Evolutionary conservation across 2,888 invertebrate genomes (phyloP).

Genomic region (Sepioteuthis lessoniana): DNA sequence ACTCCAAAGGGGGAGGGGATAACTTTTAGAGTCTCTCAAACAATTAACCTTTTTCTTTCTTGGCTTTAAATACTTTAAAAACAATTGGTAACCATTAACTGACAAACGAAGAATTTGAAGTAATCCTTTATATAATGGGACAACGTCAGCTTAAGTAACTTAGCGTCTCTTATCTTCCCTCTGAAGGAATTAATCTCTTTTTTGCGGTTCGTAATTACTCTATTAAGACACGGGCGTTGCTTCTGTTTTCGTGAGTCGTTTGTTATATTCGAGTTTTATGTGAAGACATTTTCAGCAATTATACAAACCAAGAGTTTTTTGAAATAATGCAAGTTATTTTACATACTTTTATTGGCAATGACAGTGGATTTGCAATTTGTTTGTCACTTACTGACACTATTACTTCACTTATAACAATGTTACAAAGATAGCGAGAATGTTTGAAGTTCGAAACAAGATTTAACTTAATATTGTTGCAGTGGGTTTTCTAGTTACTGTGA

Average conservation of each 20-base stretch:
- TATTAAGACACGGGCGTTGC: background rate
- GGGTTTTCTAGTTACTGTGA: no score
- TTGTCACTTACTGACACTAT: no score
- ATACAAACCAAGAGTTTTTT: background rate
- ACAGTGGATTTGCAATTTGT: no score
- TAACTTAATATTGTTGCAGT: no score
- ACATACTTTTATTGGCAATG: no score
- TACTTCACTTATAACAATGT: no score
- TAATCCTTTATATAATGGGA: background rate
- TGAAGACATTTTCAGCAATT: background rate
- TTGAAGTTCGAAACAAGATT: no score
- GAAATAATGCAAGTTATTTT: no score
- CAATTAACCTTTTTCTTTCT: background rate
- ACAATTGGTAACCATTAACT: background rate
- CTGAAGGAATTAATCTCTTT: background rate
- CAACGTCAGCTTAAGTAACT: background rate
- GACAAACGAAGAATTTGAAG: background rate
- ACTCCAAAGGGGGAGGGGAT: background rate
- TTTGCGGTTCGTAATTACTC: background rate
- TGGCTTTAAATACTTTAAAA: background rate
- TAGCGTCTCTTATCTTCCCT: background rate
- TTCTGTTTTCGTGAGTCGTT: background rate
- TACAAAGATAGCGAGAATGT: no score
- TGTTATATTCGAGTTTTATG: background rate
- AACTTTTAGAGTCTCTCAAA: background rate